These are phyloP conservation scores for Bergia puertoricense DNA, from an alignment of 92 coral and sea anemone species.

Conservation along the genomic window DNA sequence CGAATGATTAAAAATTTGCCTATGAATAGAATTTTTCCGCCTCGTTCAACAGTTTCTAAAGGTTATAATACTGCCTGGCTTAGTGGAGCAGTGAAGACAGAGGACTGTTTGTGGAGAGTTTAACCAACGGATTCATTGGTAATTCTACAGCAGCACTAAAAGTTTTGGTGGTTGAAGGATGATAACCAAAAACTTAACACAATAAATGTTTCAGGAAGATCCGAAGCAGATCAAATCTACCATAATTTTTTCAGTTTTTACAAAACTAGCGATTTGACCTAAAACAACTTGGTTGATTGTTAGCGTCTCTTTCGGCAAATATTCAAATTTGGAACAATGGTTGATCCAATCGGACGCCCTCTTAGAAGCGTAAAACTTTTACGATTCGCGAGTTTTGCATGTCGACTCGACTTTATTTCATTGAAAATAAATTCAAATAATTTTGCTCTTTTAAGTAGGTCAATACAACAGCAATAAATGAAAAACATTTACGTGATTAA, in stretches of 20 bases:
- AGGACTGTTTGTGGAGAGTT: not conserved
- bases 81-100: constrained; percentile 14
- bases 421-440: not conserved
- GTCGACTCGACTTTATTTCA: not conserved
- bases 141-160: not conserved
- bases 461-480: not conserved
- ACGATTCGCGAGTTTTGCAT: not conserved
- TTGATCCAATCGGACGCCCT: constrained; percentile 33
- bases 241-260: not conserved
- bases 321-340: constrained; percentile 41
- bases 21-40: constrained; percentile 32
- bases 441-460: not conserved
- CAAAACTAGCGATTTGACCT: not conserved
- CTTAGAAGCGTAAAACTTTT: constrained; percentile 12
- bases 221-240: not conserved
- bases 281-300: not conserved
- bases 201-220: not conserved
- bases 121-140: not conserved
- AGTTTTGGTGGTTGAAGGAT: not conserved
- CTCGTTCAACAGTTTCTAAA: constrained; percentile 14
- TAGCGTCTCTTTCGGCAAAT: constrained; percentile 37
- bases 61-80: constrained; percentile 15
- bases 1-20: constrained; percentile 22
- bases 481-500: not conserved
- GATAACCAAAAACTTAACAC: not conserved